A percentile compares a stretch with the other conserved stretches of the same genome.
These are phyloP conservation scores for Lycia hirtaria DNA, from an alignment of 2,888 invertebrate species.

Conservation along the genomic window DNA sequence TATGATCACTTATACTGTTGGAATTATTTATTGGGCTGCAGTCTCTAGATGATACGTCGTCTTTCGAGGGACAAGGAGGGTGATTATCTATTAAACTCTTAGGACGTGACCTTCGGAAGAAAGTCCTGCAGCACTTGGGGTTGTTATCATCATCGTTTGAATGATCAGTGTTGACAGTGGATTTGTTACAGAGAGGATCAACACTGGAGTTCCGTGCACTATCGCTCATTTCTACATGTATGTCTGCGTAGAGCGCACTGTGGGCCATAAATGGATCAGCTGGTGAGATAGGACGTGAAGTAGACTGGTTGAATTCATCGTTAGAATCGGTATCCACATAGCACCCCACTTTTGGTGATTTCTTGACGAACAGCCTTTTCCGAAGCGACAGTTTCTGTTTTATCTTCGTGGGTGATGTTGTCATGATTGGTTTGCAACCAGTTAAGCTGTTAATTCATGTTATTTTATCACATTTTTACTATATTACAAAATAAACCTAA, in stretches of 20 bases:
- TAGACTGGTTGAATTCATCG: conserved; percentile 73
- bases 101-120: conserved; percentile 77
- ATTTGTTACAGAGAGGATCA: conserved; percentile 57
- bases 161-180: conserved; percentile 53
- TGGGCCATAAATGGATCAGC: conserved; percentile 79
- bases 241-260: conserved; percentile 66
- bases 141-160: conserved; percentile 65
- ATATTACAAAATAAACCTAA: conserved; percentile 77
- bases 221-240: conserved; percentile 55
- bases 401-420: conserved; percentile 78
- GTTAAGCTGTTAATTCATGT: conserved; percentile 71
- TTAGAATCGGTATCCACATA: conserved; percentile 80
- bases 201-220: conserved; percentile 54
- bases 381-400: conserved; percentile 82
- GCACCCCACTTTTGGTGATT: conserved; percentile 83
- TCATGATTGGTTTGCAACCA: conserved; percentile 76
- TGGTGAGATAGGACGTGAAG: conserved; percentile 79
- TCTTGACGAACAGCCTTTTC: conserved; percentile 80
- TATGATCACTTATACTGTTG: conserved; percentile 71
- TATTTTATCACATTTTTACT: conserved; percentile 81
- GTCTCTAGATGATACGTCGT: conserved; percentile 64
- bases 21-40: conserved; percentile 73
- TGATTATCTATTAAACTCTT: conserved; percentile 73
- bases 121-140: conserved; percentile 75
- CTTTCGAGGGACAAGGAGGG: conserved; percentile 50